Conservation (phyloP, 1,140 invertebrate genomes). For the Spodoptera litura region DNA sequence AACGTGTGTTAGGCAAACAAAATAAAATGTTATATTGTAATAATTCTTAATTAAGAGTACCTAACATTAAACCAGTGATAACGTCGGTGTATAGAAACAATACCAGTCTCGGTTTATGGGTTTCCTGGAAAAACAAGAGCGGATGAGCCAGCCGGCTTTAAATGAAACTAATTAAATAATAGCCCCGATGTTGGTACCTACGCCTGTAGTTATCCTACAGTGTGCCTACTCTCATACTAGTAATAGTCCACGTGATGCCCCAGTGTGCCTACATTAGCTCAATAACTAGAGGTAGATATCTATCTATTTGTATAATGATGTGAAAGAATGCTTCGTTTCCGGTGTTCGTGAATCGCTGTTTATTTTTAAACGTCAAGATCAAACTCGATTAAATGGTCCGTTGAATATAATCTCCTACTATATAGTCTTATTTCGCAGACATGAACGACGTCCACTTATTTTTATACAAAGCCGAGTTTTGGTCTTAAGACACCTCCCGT, state of each 20-base stretch:
- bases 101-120: slow-evolving; percentile 14
- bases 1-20: no score
- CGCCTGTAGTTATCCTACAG: no score
- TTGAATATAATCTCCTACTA: slow-evolving; percentile 23
- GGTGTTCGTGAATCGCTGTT: slow-evolving; percentile 40
- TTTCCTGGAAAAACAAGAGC: slow-evolving; percentile 17
- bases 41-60: not conserved
- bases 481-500: slow-evolving; percentile 4
- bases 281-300: slow-evolving; percentile 14
- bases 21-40: slow-evolving; percentile 5
- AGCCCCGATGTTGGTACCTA: not conserved
- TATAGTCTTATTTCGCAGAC: not conserved
- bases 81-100: slow-evolving; percentile 3
- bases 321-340: slow-evolving; percentile 39
- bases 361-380: slow-evolving; percentile 41
- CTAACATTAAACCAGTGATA: not conserved
- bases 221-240: no score
- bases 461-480: slow-evolving; percentile 25
- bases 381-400: slow-evolving; percentile 26
- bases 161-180: slow-evolving; percentile 22
- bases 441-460: slow-evolving; percentile 14
- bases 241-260: not conserved
- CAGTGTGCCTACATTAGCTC: slow-evolving; percentile 11
- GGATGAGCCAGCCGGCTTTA: slow-evolving; percentile 7
- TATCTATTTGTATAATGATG: slow-evolving; percentile 20